Evolutionary conservation across 2,113 vertebrate species (phyloP).

Genomic region (Pachypanchax playfairii): DNA sequence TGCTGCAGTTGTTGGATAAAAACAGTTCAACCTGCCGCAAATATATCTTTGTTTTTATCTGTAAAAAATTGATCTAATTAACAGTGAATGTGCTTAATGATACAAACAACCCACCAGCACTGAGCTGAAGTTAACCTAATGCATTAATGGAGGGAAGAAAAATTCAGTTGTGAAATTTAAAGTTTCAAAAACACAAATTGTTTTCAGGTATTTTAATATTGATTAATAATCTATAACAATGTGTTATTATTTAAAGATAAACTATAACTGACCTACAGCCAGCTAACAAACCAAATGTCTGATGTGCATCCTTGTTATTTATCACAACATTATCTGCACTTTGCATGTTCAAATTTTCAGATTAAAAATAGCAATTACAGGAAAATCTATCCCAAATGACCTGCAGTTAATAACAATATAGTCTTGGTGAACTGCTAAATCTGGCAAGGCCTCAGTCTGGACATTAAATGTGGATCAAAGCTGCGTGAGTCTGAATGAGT

Average conservation of each 20-base stretch:
- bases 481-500: slow-evolving; percentile 59
- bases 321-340: slow-evolving; percentile 42
- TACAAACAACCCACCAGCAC: too few relatives aligned
- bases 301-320: slow-evolving; percentile 29
- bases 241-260: too few relatives aligned
- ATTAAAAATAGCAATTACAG: slow-evolving; percentile 61
- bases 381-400: slow-evolving; percentile 34
- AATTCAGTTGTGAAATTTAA: not conserved
- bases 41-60: too few relatives aligned
- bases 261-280: too few relatives aligned
- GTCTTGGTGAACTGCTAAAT: slow-evolving; percentile 55
- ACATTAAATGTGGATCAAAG: slow-evolving; percentile 53
- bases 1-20: too few relatives aligned
- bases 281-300: slow-evolving; percentile 17
- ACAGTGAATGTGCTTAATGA: too few relatives aligned
- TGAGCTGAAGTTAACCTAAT: slow-evolving; percentile 5
- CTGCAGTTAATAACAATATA: slow-evolving; percentile 32
- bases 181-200: not conserved
- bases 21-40: too few relatives aligned
- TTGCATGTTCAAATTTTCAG: slow-evolving; percentile 55
- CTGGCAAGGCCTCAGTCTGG: slow-evolving; percentile 38
- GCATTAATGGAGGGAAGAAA: not conserved
- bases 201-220: too few relatives aligned
- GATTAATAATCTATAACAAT: too few relatives aligned
- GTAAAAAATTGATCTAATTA: too few relatives aligned